phyloP scores from a whole-genome alignment of 2,113 vertebrate species.

The Plecturocebus donacophilus region DNA sequence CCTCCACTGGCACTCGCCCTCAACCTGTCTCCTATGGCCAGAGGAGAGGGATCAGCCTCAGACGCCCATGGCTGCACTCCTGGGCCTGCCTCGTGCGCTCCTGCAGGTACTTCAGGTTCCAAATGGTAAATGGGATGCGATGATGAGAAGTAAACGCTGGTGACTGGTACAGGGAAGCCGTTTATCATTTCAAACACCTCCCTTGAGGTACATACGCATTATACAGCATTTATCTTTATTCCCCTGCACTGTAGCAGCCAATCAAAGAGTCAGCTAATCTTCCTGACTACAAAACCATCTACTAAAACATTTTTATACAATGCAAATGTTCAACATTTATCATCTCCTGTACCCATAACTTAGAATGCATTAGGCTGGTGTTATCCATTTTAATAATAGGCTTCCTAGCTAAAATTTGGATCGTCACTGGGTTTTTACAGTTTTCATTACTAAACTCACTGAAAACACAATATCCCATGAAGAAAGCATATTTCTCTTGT shows the following conservation, averaged over 20 bases:
- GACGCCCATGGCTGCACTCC: fast-evolving
- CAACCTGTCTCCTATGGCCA: fast-evolving
- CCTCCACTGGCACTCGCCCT: fast-evolving
- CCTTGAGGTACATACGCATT: not conserved
- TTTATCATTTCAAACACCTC: not conserved
- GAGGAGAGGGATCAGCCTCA: fast-evolving
- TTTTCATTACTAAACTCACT: conserved; percentile 67
- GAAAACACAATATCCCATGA: conserved; percentile 67
- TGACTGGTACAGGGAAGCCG: not conserved
- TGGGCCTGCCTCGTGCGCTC: fast-evolving
- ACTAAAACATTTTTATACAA: conserved; percentile 59
- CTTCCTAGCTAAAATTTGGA: conserved; percentile 64
- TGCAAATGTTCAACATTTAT: conserved; percentile 61
- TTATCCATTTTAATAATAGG: conserved; percentile 65
- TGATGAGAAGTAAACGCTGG: not conserved
- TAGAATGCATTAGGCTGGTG: conserved; percentile 31
- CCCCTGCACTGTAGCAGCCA: not conserved
- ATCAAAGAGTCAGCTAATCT: conserved; percentile 39
- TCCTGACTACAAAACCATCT: conserved; percentile 37
- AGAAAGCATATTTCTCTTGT: conserved; percentile 34
- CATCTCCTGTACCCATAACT: not conserved
- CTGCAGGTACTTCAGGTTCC: conserved; percentile 4
- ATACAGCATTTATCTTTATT: conserved; percentile 18
- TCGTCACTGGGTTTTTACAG: conserved; percentile 65
- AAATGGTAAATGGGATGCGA: conserved; percentile 15